These are phyloP conservation scores for Drosophila azteca DNA, from an alignment of 1,140 invertebrate genomes.

Conservation along the genomic window DNA sequence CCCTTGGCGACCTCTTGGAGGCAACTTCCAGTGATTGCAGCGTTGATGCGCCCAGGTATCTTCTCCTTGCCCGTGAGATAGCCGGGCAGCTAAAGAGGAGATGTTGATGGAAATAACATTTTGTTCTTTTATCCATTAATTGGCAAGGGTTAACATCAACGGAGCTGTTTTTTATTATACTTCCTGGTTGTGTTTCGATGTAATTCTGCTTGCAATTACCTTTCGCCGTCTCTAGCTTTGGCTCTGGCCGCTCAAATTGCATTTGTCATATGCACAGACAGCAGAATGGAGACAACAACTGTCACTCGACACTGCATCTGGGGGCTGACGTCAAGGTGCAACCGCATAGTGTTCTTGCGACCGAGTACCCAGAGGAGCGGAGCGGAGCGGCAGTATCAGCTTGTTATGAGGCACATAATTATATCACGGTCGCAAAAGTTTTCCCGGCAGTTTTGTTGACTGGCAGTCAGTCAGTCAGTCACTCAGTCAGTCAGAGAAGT, in stretches of 20 bases:
- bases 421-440: conserved; percentile 64
- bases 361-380: conserved; percentile 17
- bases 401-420: conserved; percentile 65
- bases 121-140: too few species aligned
- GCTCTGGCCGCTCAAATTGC: conserved; percentile 44
- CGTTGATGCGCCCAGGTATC: too few species aligned
- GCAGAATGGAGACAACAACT: conserved; percentile 38
- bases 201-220: conserved; percentile 14
- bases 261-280: conserved; percentile 66
- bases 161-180: too few species aligned
- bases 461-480: conserved; percentile 46
- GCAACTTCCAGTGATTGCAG: too few species aligned
- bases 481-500: conserved; percentile 15
- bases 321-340: conserved; percentile 23
- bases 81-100: too few species aligned
- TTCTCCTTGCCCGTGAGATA: too few species aligned
- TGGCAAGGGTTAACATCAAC: too few species aligned
- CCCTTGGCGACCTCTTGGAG: too few species aligned
- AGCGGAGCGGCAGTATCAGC: conserved; percentile 20
- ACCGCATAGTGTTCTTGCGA: conserved; percentile 23
- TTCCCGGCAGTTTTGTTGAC: conserved; percentile 52
- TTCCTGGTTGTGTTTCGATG: background rate
- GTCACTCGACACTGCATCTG: conserved; percentile 33
- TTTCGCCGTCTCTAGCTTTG: background rate
- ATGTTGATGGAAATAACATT: too few species aligned